These are phyloP conservation scores for Grammomys surdaster DNA, from an alignment of 2,113 vertebrate genomes.

Conservation along the genomic window DNA sequence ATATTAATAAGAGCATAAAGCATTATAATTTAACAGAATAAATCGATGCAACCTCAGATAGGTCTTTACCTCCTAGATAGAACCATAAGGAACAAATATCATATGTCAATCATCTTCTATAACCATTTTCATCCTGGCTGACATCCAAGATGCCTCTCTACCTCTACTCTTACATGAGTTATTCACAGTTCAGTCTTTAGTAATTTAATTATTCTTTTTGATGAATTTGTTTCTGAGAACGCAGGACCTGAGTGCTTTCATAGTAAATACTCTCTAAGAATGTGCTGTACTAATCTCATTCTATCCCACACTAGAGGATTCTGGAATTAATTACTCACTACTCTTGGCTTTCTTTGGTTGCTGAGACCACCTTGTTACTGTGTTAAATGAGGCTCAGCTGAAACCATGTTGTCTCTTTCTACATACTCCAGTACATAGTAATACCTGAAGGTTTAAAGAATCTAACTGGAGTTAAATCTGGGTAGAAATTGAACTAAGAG, in stretches of 20 bases:
- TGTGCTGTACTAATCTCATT: not conserved
- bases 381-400: not conserved
- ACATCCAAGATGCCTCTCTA: not conserved
- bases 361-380: not conserved
- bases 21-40: not conserved
- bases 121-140: not conserved
- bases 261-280: not conserved
- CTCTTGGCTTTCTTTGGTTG: not conserved
- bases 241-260: not conserved
- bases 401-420: not conserved
- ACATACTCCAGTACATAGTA: not conserved
- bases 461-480: not conserved
- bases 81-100: not conserved
- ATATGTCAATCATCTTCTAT: not conserved
- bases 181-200: not conserved
- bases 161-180: not conserved
- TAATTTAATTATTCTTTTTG: slow-evolving; percentile 7
- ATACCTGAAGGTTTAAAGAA: not conserved
- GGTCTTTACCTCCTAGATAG: not conserved
- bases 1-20: not conserved
- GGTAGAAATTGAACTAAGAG: not conserved
- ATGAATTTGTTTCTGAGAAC: not conserved
- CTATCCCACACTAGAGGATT: not conserved
- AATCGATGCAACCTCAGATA: not conserved
- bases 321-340: not conserved